Percentiles rank a stretch among this genome's conserved stretches.
phyloP scores from a whole-genome alignment of 2,888 invertebrate genomes.

The Onchidella celtica region DNA sequence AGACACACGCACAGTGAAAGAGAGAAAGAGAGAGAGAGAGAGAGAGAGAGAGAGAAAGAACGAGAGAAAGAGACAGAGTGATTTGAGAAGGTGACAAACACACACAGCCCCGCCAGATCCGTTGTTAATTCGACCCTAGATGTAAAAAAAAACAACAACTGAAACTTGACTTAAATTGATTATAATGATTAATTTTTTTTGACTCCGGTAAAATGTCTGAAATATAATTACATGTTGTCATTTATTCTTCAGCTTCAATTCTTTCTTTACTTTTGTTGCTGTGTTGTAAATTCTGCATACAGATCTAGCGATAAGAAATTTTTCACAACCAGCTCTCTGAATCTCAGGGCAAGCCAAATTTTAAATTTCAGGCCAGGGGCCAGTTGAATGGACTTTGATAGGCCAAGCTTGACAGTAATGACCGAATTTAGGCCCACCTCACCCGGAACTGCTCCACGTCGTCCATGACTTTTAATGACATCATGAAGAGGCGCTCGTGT shows the following conservation, averaged over 20 bases:
- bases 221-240: neutral
- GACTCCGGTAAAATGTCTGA: neutral
- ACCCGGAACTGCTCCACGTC: slow-evolving; percentile 40
- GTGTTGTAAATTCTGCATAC: neutral
- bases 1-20: neutral
- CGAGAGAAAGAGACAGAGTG: neutral
- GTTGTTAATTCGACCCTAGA: too few species aligned
- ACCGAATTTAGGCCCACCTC: slow-evolving; percentile 34
- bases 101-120: too few species aligned
- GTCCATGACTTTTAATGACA: slow-evolving; percentile 44
- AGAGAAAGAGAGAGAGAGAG: neutral
- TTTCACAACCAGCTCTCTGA: neutral
- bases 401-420: slow-evolving; percentile 41
- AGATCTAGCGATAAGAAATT: neutral
- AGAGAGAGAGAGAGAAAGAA: neutral
- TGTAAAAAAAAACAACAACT: too few species aligned
- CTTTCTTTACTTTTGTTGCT: neutral
- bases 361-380: neutral
- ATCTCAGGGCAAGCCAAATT: neutral
- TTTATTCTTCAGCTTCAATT: neutral
- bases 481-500: slow-evolving; percentile 25
- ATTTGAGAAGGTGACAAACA: too few species aligned
- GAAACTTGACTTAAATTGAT: too few species aligned
- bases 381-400: slow-evolving; percentile 12
- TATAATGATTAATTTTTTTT: too few species aligned